Evolutionary conservation across 2,888 invertebrate species (phyloP).

Genomic region (Campoletis raptor): DNA sequence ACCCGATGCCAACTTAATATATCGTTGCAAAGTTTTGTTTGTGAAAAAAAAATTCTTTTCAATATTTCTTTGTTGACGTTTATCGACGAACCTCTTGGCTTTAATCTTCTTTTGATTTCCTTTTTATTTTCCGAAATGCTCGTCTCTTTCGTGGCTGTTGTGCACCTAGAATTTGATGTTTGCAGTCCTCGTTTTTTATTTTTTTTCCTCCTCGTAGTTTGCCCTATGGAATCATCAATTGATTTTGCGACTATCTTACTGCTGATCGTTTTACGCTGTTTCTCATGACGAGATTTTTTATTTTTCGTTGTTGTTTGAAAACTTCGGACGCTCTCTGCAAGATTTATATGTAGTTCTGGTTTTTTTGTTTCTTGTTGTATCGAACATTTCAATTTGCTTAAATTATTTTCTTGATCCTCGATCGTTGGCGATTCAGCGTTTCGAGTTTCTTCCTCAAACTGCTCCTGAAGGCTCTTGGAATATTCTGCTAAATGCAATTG

Average conservation of each 20-base stretch:
- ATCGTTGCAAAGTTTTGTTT: background rate
- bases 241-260: slow-evolving; percentile 68
- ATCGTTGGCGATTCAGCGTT: slow-evolving; percentile 1
- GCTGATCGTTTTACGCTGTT: slow-evolving; percentile 62
- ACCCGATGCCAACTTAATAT: background rate
- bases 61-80: background rate
- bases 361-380: slow-evolving; percentile 39
- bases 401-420: slow-evolving; percentile 20
- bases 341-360: slow-evolving; percentile 67
- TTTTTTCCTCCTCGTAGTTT: slow-evolving; percentile 73
- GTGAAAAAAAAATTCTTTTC: background rate
- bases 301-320: slow-evolving; percentile 33
- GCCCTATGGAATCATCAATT: slow-evolving; percentile 67
- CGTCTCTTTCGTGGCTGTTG: slow-evolving; percentile 76
- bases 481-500: slow-evolving; percentile 66
- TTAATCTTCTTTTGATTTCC: slow-evolving; percentile 53
- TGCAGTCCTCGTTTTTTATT: slow-evolving; percentile 74
- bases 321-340: slow-evolving; percentile 58
- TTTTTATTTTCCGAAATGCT: slow-evolving; percentile 59
- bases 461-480: slow-evolving; percentile 67
- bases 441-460: slow-evolving; percentile 58
- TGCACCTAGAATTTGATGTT: slow-evolving; percentile 78
- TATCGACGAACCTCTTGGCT: slow-evolving; percentile 45
- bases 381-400: slow-evolving; percentile 18
- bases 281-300: slow-evolving; percentile 61